Conservation (phyloP, 2,113 vertebrate species). For the Anolis carolinensis region DNA sequence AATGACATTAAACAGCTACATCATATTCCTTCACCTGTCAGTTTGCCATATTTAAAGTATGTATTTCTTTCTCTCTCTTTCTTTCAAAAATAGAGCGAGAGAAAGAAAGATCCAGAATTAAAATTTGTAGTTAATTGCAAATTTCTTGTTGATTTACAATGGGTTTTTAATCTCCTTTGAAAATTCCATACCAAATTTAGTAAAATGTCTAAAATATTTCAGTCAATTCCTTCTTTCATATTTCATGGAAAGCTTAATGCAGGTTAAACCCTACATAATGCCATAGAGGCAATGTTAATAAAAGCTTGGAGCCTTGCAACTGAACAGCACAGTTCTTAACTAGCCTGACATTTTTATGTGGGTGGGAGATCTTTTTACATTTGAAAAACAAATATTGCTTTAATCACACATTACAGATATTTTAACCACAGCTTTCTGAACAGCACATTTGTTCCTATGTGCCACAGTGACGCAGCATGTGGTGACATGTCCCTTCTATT, state of each 20-base stretch:
- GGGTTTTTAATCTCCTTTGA: background rate
- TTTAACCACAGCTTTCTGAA: slow-evolving; percentile 49
- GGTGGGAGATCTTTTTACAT: slow-evolving; percentile 48
- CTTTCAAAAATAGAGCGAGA: no score
- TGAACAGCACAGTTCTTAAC: slow-evolving; percentile 11
- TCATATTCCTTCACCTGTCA: no score
- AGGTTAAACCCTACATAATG: background rate
- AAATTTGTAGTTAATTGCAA: background rate
- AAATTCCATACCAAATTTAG: background rate
- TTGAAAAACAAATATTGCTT: slow-evolving; percentile 65
- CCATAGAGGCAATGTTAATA: slow-evolving; percentile 36
- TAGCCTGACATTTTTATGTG: slow-evolving; percentile 53
- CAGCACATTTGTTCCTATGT: slow-evolving; percentile 48
- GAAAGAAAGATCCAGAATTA: background rate
- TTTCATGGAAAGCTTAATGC: background rate
- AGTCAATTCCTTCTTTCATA: slow-evolving; percentile 1
- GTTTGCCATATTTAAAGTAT: background rate
- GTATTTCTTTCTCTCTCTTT: no score
- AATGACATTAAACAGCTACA: no score
- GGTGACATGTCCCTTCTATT: slow-evolving; percentile 53
- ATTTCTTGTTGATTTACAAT: slow-evolving; percentile 8
- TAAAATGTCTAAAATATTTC: slow-evolving; percentile 8
- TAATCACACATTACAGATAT: slow-evolving; percentile 51
- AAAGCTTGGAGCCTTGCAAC: slow-evolving; percentile 25
- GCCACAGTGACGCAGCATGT: slow-evolving; percentile 51